phyloP scores from a whole-genome alignment of 2,113 vertebrate genomes.

The Hemicordylus capensis region DNA sequence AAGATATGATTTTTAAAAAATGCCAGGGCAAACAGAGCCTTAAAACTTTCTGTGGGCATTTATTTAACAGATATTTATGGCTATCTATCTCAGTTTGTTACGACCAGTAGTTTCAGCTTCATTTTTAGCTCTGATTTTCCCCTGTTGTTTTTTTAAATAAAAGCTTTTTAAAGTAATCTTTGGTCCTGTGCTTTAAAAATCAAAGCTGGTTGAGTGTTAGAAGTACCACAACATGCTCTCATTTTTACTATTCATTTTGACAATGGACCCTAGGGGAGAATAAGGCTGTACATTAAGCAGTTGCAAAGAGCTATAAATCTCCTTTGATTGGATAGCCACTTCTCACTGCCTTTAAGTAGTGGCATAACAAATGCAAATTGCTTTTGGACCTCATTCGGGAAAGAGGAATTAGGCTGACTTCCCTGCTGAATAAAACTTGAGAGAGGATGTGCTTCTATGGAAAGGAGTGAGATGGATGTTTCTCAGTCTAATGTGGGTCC shows the following conservation, averaged over 20 bases:
- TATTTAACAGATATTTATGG: constrained; percentile 7
- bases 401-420: constrained; percentile 42
- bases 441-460: constrained; percentile 2
- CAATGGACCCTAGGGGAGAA: constrained; percentile 39
- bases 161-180: constrained; percentile 42
- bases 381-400: constrained; percentile 41
- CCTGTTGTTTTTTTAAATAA: constrained; percentile 3
- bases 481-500: neutral
- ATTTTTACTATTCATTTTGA: constrained; percentile 59
- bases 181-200: constrained; percentile 43
- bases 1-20: neutral
- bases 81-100: constrained; percentile 13
- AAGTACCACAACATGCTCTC: constrained; percentile 10
- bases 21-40: neutral
- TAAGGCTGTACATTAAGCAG: constrained; percentile 51
- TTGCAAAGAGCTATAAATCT: constrained; percentile 60
- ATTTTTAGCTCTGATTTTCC: neutral
- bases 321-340: constrained; percentile 61
- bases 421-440: neutral
- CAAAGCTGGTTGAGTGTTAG: constrained; percentile 38
- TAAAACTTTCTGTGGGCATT: neutral
- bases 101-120: neutral
- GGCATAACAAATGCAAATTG: constrained; percentile 62
- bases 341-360: constrained; percentile 51
- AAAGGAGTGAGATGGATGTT: neutral